Conservation (phyloP, 2,888 invertebrate genomes). For the Amorpha juglandis region DNA sequence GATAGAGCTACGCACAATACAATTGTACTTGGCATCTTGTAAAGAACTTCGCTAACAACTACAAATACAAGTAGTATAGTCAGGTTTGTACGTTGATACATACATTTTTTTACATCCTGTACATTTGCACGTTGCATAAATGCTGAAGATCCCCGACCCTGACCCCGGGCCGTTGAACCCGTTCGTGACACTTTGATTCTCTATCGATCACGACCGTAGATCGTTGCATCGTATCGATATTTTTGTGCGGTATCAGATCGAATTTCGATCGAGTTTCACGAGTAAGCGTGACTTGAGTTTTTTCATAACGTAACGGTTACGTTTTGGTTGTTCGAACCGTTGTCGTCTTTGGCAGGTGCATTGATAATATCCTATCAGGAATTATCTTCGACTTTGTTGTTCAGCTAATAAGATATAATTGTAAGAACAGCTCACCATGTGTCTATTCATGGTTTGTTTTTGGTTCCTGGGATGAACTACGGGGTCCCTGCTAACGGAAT, state of each 20-base stretch:
- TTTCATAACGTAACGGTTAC: constrained; percentile 68
- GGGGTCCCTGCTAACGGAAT: no score
- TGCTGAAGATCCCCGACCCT: constrained; percentile 75
- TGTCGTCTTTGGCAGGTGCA: constrained; percentile 71
- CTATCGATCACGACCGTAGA: constrained; percentile 81
- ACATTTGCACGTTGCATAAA: constrained; percentile 69
- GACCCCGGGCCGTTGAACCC: constrained; percentile 77
- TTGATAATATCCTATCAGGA: constrained; percentile 38
- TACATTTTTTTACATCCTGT: constrained; percentile 44
- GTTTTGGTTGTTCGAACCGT: constrained; percentile 58
- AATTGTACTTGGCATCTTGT: no score
- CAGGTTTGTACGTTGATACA: no score
- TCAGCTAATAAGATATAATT: constrained; percentile 9
- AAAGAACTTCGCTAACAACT: no score
- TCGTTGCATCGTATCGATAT: constrained; percentile 64
- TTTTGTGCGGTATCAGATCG: constrained; percentile 75
- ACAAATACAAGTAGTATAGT: no score
- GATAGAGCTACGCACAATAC: no score
- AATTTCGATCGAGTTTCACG: constrained; percentile 46
- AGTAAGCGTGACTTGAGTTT: constrained; percentile 64
- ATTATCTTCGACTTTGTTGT: constrained; percentile 6
- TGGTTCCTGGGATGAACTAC: no score
- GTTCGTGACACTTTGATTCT: constrained; percentile 83
- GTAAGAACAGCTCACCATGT: background rate
- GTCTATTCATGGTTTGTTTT: background rate